Conservation (phyloP, 92 coral and sea anemone species). For the Desmophyllum pertusum region DNA sequence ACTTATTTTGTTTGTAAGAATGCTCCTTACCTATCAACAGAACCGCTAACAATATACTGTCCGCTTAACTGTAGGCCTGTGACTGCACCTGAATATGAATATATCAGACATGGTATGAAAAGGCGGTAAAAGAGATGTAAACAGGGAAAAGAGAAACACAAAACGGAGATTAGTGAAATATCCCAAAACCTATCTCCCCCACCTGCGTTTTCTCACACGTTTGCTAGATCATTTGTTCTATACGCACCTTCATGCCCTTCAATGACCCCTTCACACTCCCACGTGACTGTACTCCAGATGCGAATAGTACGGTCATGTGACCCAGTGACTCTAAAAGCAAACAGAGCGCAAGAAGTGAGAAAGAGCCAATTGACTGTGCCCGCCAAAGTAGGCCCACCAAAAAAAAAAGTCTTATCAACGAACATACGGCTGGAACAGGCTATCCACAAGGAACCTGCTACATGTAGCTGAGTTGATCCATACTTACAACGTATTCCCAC, state of each 20-base stretch:
- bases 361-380: background rate
- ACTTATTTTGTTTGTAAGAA: background rate
- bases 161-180: too few species aligned
- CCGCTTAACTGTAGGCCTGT: constrained; percentile 77
- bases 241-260: constrained; percentile 81
- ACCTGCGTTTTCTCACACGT: too few species aligned
- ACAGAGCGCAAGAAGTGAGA: background rate
- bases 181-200: too few species aligned
- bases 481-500: constrained; percentile 72
- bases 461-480: too few species aligned
- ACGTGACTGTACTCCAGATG: constrained; percentile 81
- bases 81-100: constrained; percentile 65
- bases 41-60: constrained; percentile 70
- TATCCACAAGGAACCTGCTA: too few species aligned
- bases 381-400: too few species aligned
- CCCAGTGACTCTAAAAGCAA: constrained; percentile 77
- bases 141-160: too few species aligned
- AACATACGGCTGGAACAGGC: too few species aligned
- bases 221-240: background rate
- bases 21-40: constrained; percentile 80
- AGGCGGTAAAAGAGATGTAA: background rate
- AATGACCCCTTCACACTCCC: constrained; percentile 87
- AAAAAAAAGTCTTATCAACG: too few species aligned
- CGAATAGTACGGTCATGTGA: constrained; percentile 95
- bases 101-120: background rate